Percentiles rank a stretch among this genome's conserved stretches.
These are phyloP conservation scores for Pseudopipra pipra DNA, from an alignment of 2,113 vertebrate species.

Conservation along the genomic window DNA sequence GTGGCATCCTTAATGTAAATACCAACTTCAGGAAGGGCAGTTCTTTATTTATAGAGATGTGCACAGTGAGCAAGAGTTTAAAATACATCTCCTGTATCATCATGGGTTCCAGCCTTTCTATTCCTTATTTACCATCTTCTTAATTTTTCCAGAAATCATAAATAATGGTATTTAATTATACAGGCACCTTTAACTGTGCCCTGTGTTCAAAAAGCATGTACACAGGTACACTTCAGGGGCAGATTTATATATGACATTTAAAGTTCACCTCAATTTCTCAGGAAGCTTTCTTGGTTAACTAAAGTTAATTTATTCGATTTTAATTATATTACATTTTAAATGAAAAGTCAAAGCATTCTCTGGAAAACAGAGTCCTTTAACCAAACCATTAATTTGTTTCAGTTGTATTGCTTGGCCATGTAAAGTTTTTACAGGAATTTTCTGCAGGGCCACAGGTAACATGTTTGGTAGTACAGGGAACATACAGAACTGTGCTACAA, in stretches of 20 bases:
- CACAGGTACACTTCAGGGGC: background rate
- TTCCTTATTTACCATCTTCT: background rate
- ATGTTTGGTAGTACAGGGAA: background rate
- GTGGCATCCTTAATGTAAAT: background rate
- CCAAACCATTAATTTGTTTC: background rate
- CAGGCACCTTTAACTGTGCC: background rate
- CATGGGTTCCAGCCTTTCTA: background rate
- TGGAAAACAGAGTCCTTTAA: background rate
- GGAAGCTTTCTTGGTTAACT: background rate
- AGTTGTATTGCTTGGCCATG: background rate
- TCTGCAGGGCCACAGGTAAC: background rate
- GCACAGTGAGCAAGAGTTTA: background rate
- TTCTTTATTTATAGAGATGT: background rate
- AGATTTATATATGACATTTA: background rate
- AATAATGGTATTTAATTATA: background rate
- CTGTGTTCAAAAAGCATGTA: fast-evolving
- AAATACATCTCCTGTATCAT: background rate
- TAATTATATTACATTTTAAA: background rate
- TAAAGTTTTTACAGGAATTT: background rate
- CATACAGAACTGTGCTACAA: background rate
- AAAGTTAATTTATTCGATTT: background rate
- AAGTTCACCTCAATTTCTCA: background rate
- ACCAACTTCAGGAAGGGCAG: background rate
- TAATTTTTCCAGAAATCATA: background rate
- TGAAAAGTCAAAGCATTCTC: background rate